Percentiles rank a stretch among this genome's conserved stretches.
Conservation (phyloP, 2,113 vertebrate species). For the Semnornis frantzii region DNA sequence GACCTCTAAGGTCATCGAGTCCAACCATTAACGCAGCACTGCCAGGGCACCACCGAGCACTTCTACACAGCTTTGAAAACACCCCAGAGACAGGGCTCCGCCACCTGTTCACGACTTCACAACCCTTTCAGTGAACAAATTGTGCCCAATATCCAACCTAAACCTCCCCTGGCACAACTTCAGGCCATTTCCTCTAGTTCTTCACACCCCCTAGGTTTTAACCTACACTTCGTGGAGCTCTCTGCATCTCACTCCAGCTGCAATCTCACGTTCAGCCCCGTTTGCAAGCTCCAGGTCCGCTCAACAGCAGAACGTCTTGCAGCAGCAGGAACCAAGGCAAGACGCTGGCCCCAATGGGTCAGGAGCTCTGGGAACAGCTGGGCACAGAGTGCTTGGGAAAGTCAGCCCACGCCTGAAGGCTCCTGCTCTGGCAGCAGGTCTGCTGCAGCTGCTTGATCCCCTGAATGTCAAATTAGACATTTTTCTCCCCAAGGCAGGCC, state of each 20-base stretch:
- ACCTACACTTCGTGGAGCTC: no score
- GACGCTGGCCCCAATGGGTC: background rate
- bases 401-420: background rate
- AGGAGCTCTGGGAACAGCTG: background rate
- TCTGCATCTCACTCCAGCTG: no score
- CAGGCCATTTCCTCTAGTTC: background rate
- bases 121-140: background rate
- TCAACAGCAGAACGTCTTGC: background rate
- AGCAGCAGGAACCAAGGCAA: background rate
- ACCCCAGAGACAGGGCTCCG: background rate
- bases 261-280: accelerated
- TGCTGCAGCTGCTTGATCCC: background rate
- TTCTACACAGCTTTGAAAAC: background rate
- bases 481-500: background rate
- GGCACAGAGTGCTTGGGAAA: background rate
- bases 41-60: background rate
- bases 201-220: no score
- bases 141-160: background rate
- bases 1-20: background rate
- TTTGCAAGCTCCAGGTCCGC: background rate
- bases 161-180: background rate
- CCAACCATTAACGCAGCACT: background rate
- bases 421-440: background rate
- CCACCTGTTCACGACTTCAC: background rate
- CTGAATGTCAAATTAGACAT: accelerated